phyloP scores from a whole-genome alignment of 2,797 vertebrate genomes.

The Notoglanidium macrostoma region DNA sequence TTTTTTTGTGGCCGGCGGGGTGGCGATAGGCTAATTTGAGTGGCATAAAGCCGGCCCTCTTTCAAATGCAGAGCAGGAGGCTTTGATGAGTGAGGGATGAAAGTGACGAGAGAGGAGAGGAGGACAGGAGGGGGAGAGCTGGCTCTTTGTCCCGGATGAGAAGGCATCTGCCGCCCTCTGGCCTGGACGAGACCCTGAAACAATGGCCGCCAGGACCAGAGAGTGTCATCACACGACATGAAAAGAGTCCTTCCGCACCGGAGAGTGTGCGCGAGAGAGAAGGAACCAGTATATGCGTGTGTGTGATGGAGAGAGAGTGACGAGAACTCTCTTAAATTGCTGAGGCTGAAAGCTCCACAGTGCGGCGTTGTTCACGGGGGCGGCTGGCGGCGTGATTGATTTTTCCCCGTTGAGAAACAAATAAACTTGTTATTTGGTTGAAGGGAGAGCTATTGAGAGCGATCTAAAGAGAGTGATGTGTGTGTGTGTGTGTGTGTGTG shows the following conservation, averaged over 20 bases:
- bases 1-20: slow-evolving; percentile 71
- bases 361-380: slow-evolving; percentile 1
- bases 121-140: slow-evolving; percentile 61
- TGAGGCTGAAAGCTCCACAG: slow-evolving; percentile 19
- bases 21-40: slow-evolving; percentile 74
- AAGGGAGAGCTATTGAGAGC: slow-evolving; percentile 29
- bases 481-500: slow-evolving; percentile 38
- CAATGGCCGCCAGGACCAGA: slow-evolving; percentile 68
- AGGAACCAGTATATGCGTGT: background rate
- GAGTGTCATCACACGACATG: slow-evolving; percentile 63
- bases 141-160: slow-evolving; percentile 77
- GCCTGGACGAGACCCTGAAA: slow-evolving; percentile 61
- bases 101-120: slow-evolving; percentile 74
- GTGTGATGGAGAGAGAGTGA: background rate
- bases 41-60: slow-evolving; percentile 68
- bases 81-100: slow-evolving; percentile 78
- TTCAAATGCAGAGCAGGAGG: slow-evolving; percentile 78
- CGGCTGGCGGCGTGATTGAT: slow-evolving; percentile 45
- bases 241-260: slow-evolving; percentile 42
- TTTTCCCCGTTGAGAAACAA: slow-evolving; percentile 49
- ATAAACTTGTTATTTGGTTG: slow-evolving; percentile 49
- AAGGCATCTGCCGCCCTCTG: slow-evolving; percentile 76
- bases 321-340: slow-evolving; percentile 20
- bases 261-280: slow-evolving; percentile 10
- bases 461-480: slow-evolving; percentile 33